Conservation (phyloP, 2,113 vertebrate genomes). For the Chaetura pelagica region DNA sequence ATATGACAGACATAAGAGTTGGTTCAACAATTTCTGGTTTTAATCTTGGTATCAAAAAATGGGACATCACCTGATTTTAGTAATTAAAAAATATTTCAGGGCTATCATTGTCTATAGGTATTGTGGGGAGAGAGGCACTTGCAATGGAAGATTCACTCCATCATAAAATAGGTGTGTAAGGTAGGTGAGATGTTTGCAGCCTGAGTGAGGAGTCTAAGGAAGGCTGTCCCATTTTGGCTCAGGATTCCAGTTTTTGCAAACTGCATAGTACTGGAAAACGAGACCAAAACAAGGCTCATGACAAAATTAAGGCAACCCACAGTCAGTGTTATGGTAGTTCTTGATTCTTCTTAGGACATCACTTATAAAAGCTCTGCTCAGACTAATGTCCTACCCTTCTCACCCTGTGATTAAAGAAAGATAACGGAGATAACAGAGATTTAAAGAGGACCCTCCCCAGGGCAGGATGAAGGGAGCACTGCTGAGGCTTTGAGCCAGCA, state of each 20-base stretch:
- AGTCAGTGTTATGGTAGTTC: neutral
- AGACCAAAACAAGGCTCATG: neutral
- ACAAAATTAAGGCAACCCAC: neutral
- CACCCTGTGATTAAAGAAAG: neutral
- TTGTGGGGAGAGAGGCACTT: neutral
- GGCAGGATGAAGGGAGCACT: neutral
- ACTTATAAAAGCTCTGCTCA: neutral
- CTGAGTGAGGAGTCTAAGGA: neutral
- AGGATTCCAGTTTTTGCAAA: neutral
- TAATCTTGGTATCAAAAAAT: neutral
- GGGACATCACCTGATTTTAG: neutral
- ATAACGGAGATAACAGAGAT: neutral
- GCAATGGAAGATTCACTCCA: neutral
- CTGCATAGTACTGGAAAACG: neutral
- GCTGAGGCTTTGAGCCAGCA: neutral
- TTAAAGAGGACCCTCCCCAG: rapidly evolving
- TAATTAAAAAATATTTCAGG: neutral
- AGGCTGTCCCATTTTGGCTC: neutral
- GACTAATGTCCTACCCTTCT: neutral
- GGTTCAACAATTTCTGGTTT: neutral
- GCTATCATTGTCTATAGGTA: neutral
- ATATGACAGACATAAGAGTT: neutral
- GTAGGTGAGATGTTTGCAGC: neutral
- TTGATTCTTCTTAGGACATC: neutral
- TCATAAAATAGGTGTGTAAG: neutral